These are phyloP conservation scores for Clinocottus analis DNA, from an alignment of 2,113 vertebrate species.

Conservation along the genomic window DNA sequence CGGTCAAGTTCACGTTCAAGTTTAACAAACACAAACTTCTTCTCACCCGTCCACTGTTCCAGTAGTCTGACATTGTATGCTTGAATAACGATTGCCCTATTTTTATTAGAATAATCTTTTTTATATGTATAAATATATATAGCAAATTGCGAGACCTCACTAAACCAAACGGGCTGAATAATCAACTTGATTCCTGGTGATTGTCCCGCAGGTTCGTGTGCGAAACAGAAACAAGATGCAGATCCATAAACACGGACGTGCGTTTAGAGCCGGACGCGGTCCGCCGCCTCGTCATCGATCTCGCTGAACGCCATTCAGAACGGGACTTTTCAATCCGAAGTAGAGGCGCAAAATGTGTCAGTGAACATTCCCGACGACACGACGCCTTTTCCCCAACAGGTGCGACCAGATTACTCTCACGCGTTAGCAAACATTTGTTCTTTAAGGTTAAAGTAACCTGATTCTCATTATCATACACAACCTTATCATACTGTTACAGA, in stretches of 20 bases:
- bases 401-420: not conserved
- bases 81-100: not conserved
- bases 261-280: not conserved
- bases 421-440: not conserved
- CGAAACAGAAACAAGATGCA: not conserved
- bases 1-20: not conserved
- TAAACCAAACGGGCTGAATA: not conserved
- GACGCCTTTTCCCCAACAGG: too few relatives aligned
- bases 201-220: not conserved
- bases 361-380: too few relatives aligned
- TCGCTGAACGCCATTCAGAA: not conserved
- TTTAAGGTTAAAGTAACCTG: constrained; percentile 19
- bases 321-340: not conserved
- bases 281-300: not conserved
- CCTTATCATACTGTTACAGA: constrained; percentile 45
- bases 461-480: constrained; percentile 47
- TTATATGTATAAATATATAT: not conserved
- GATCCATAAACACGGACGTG: not conserved
- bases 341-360: not conserved
- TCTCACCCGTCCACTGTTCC: not conserved
- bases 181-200: not conserved
- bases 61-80: not conserved
- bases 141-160: not conserved
- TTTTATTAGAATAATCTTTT: not conserved
- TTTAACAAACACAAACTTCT: not conserved